Percentiles rank a stretch among this genome's conserved stretches.
Evolutionary conservation across 2,113 vertebrate species (phyloP).

Genomic region (Seriola quinqueradiata): DNA sequence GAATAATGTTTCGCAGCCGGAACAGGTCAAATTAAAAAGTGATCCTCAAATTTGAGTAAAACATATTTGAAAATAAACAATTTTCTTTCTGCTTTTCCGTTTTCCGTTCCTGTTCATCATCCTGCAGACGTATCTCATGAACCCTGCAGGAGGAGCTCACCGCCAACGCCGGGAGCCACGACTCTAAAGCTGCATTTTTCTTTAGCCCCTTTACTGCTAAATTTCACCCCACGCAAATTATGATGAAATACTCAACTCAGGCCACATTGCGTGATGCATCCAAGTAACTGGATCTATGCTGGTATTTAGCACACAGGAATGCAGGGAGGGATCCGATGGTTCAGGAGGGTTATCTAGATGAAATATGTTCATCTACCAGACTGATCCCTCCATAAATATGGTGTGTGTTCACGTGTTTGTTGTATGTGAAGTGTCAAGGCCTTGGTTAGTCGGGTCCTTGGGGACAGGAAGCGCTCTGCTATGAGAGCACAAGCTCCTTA

Average conservation of each 20-base stretch:
- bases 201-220: not conserved
- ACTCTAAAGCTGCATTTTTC: not conserved
- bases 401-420: not conserved
- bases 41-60: not conserved
- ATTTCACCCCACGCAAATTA: not conserved
- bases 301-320: constrained; percentile 44
- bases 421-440: not conserved
- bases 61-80: not conserved
- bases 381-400: not conserved
- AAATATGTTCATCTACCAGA: constrained; percentile 31
- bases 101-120: not conserved
- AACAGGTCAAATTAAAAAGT: too few relatives aligned
- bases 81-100: not conserved
- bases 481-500: constrained; percentile 28
- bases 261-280: not conserved
- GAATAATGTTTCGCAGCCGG: not conserved
- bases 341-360: constrained; percentile 41
- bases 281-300: not conserved
- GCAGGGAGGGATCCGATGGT: constrained; percentile 28
- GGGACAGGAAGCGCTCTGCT: constrained; percentile 46
- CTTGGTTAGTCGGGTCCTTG: not conserved
- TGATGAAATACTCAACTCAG: constrained; percentile 5
- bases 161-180: not conserved
- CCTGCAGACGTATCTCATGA: not conserved
- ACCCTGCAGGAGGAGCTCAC: not conserved